Conservation (phyloP, 2,888 invertebrate species). For the Drosophila robusta region DNA sequence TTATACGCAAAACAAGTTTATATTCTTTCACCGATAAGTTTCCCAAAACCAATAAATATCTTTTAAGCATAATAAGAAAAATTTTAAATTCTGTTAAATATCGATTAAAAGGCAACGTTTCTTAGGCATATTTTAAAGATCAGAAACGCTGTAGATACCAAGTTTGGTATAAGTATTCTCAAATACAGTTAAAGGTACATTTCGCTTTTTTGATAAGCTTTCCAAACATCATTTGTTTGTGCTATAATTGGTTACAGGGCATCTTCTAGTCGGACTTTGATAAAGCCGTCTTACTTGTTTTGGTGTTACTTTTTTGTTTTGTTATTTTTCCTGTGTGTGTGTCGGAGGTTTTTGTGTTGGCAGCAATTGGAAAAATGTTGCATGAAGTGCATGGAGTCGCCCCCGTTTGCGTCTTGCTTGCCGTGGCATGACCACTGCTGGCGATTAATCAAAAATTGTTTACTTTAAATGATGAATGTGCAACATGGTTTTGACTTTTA, state of each 20-base stretch:
- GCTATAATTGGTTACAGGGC: not conserved
- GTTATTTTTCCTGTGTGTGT: constrained; percentile 15
- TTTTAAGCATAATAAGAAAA: too few relatives aligned
- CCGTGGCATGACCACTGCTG: constrained; percentile 42
- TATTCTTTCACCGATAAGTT: too few relatives aligned
- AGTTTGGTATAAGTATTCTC: too few relatives aligned
- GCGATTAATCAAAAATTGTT: constrained; percentile 82
- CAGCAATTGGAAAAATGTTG: constrained; percentile 77
- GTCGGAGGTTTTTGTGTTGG: constrained; percentile 34
- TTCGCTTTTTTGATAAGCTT: too few relatives aligned
- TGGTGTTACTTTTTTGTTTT: constrained; percentile 13
- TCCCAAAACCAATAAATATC: too few relatives aligned
- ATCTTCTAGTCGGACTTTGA: not conserved
- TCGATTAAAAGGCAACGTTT: too few relatives aligned
- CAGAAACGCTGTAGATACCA: too few relatives aligned
- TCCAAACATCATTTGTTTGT: too few relatives aligned
- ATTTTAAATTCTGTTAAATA: too few relatives aligned
- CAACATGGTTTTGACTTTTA: constrained; percentile 74
- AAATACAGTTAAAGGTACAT: too few relatives aligned
- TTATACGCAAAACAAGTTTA: too few relatives aligned
- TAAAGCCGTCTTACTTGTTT: not conserved
- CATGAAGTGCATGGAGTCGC: constrained; percentile 58
- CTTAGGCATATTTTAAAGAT: too few relatives aligned
- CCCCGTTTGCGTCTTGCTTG: constrained; percentile 13
- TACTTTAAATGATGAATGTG: constrained; percentile 81